Percentiles rank a stretch among this genome's conserved stretches.
These are phyloP conservation scores for Spea hammondii DNA, from an alignment of 2,797 vertebrate genomes.

Conservation along the genomic window DNA sequence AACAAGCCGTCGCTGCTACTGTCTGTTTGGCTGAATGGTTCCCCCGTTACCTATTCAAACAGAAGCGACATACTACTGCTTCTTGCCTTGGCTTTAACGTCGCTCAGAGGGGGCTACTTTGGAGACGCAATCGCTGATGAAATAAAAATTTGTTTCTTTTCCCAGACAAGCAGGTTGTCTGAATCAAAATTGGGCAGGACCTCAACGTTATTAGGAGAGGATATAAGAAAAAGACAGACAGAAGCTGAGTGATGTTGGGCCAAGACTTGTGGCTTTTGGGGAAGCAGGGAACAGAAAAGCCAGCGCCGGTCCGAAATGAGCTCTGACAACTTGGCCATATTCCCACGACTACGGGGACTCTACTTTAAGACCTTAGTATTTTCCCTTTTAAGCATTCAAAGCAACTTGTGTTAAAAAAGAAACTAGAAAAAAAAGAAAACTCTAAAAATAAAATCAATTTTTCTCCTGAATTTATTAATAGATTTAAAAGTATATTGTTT, in stretches of 20 bases:
- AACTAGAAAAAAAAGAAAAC: too few relatives aligned
- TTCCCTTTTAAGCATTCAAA: too few relatives aligned
- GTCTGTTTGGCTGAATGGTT: constrained; percentile 89
- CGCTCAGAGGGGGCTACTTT: constrained; percentile 79
- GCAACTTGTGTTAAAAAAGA: too few relatives aligned
- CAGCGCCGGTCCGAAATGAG: constrained; percentile 74
- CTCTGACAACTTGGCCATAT: constrained; percentile 74
- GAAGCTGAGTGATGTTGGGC: constrained; percentile 79
- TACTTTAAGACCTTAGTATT: constrained; percentile 50
- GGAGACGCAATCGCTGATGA: constrained; percentile 77
- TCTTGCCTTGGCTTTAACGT: constrained; percentile 79
- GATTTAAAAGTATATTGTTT: too few relatives aligned
- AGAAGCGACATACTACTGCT: constrained; percentile 91
- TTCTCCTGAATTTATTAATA: too few relatives aligned
- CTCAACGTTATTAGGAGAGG: constrained; percentile 81
- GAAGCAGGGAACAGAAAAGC: constrained; percentile 72
- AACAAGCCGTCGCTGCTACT: constrained; percentile 96
- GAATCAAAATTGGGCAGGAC: constrained; percentile 81
- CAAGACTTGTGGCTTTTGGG: constrained; percentile 74
- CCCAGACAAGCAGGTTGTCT: constrained; percentile 81
- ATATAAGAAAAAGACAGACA: constrained; percentile 65
- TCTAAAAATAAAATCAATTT: too few relatives aligned
- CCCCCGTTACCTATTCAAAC: constrained; percentile 96
- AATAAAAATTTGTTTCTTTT: constrained; percentile 75
- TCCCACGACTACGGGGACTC: constrained; percentile 69